Conservation (phyloP, 2,113 vertebrate species). For the Chlorodrepanis virens region DNA sequence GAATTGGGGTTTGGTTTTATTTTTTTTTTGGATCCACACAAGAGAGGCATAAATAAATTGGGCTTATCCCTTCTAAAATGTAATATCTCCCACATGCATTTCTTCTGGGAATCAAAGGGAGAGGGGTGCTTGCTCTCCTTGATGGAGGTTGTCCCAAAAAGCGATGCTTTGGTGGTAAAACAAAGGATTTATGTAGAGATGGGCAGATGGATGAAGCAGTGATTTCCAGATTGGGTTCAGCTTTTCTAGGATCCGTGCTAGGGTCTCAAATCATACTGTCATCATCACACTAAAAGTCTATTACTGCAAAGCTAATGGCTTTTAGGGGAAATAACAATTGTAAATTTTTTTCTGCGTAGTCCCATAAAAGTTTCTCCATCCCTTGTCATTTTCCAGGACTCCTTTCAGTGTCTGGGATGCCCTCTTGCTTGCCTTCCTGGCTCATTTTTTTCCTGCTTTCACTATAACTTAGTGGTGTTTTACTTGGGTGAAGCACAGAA, state of each 20-base stretch:
- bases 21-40: background rate
- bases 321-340: background rate
- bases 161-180: background rate
- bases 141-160: background rate
- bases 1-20: background rate
- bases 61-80: background rate
- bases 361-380: background rate
- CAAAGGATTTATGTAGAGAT: background rate
- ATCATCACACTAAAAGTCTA: background rate
- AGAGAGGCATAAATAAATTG: slow-evolving; percentile 19
- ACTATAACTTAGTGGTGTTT: background rate
- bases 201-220: background rate
- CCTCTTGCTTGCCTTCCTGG: background rate
- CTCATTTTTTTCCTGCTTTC: background rate
- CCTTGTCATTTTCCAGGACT: background rate
- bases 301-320: background rate
- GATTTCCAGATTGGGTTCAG: background rate
- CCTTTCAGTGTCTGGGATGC: background rate
- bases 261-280: background rate
- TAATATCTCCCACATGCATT: background rate
- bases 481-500: background rate
- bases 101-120: background rate
- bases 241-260: background rate
- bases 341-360: background rate
- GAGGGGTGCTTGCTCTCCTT: background rate